Percentiles rank a stretch among this genome's conserved stretches.
phyloP scores from a whole-genome alignment of 2,113 vertebrate species.

The Eonycteris spelaea region DNA sequence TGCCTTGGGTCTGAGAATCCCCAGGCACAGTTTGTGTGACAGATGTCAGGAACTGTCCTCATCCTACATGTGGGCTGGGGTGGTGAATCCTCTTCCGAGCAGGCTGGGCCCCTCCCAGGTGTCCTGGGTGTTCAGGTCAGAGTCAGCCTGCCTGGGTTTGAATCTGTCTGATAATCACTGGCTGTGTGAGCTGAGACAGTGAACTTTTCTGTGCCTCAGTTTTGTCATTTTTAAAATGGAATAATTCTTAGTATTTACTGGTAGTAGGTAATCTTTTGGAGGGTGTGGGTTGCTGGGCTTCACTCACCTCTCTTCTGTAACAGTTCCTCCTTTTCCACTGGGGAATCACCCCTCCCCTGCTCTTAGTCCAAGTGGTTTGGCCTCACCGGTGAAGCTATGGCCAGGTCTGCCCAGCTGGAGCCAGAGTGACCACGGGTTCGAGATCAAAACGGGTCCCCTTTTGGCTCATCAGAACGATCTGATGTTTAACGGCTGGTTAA shows the following conservation, averaged over 20 bases:
- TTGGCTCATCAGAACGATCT: not conserved
- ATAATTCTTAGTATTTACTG: not conserved
- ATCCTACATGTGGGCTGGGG: not conserved
- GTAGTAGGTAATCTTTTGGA: not conserved
- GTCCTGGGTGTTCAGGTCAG: not conserved
- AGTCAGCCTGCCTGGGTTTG: not conserved
- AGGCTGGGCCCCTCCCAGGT: not conserved
- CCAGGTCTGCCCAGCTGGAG: not conserved
- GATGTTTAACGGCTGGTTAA: not conserved
- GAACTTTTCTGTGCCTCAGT: not conserved
- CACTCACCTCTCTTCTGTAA: not conserved
- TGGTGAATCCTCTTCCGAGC: not conserved
- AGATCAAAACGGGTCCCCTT: not conserved
- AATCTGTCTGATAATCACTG: not conserved
- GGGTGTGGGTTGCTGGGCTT: not conserved
- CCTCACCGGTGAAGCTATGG: not conserved
- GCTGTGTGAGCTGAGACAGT: not conserved
- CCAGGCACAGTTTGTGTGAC: rapidly evolving
- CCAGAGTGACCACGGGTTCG: not conserved
- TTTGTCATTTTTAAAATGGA: not conserved
- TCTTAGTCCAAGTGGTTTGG: not conserved
- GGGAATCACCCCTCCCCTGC: too few relatives aligned
- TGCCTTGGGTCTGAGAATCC: not conserved
- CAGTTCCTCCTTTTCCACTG: not conserved
- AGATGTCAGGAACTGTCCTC: not conserved